Percentiles rank a stretch among this genome's conserved stretches.
Conservation (phyloP, 2,797 vertebrate genomes). For the Lophius americanus region DNA sequence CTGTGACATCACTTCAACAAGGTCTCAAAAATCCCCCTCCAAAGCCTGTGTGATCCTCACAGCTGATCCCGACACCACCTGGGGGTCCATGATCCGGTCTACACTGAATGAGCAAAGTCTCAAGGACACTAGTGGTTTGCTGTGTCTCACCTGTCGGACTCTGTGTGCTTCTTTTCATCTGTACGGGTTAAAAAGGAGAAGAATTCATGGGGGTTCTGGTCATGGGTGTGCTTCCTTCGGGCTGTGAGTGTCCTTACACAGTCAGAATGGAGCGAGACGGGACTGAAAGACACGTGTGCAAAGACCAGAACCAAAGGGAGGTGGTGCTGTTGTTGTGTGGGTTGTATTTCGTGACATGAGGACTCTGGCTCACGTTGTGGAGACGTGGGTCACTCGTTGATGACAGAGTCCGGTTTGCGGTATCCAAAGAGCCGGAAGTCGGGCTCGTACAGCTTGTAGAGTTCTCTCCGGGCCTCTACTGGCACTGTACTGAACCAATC, state of each 20-base stretch:
- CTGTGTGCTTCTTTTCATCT: conserved; percentile 41
- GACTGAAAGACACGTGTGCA: conserved; percentile 15
- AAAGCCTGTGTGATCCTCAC: conserved; percentile 19
- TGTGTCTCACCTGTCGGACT: background rate
- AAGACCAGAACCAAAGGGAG: conserved; percentile 24
- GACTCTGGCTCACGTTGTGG: background rate
- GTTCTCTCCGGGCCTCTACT: conserved; percentile 82
- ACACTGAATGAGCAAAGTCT: no score
- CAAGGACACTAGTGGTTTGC: background rate
- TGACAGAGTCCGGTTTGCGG: conserved; percentile 83
- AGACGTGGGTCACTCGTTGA: conserved; percentile 72
- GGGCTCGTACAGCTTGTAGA: conserved; percentile 91
- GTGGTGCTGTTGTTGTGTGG: conserved; percentile 24
- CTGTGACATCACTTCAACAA: conserved; percentile 27
- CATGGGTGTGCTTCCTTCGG: conserved; percentile 41
- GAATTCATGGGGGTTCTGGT: conserved; percentile 13
- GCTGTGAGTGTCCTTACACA: conserved; percentile 14
- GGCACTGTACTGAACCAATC: conserved; percentile 91
- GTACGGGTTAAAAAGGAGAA: background rate
- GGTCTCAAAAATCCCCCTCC: conserved; percentile 31
- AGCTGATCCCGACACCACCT: conserved; percentile 17
- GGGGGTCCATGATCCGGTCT: no score
- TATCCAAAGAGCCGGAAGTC: conserved; percentile 95
- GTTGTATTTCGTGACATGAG: conserved; percentile 10
- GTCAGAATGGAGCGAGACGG: conserved; percentile 11